Percentiles rank a stretch among this genome's conserved stretches.
These are phyloP conservation scores for Hystrix cristata DNA, from an alignment of 2,113 vertebrate genomes.

Conservation along the genomic window DNA sequence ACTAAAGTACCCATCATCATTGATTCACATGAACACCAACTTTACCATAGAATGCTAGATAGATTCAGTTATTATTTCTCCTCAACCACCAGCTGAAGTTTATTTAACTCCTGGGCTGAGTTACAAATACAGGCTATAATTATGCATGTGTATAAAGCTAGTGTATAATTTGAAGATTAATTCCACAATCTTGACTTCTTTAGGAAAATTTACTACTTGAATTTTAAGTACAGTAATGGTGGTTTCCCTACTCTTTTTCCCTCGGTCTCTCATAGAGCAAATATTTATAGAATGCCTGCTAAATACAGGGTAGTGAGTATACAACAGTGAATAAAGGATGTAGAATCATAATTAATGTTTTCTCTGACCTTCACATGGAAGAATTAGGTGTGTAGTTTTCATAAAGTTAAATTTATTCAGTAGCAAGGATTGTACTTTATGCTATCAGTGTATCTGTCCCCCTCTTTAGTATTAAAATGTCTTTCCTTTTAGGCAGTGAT, in stretches of 20 bases:
- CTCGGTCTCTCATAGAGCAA: background rate
- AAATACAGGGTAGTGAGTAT: background rate
- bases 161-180: constrained; percentile 5
- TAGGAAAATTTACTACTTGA: background rate
- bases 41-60: background rate
- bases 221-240: background rate
- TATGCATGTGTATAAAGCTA: background rate
- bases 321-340: background rate
- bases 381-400: background rate
- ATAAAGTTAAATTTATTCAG: background rate
- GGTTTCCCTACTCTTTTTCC: background rate
- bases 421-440: background rate
- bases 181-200: background rate
- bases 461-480: background rate
- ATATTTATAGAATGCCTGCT: background rate
- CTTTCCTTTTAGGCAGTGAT: background rate
- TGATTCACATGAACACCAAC: background rate
- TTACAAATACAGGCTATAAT: background rate
- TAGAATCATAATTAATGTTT: background rate
- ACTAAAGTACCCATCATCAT: background rate
- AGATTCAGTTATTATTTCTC: background rate
- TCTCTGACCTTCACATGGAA: background rate
- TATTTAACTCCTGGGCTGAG: background rate
- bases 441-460: background rate
- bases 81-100: background rate